These are phyloP conservation scores for Ormyrus nitidulus DNA, from an alignment of 2,888 invertebrate species.

Conservation along the genomic window DNA sequence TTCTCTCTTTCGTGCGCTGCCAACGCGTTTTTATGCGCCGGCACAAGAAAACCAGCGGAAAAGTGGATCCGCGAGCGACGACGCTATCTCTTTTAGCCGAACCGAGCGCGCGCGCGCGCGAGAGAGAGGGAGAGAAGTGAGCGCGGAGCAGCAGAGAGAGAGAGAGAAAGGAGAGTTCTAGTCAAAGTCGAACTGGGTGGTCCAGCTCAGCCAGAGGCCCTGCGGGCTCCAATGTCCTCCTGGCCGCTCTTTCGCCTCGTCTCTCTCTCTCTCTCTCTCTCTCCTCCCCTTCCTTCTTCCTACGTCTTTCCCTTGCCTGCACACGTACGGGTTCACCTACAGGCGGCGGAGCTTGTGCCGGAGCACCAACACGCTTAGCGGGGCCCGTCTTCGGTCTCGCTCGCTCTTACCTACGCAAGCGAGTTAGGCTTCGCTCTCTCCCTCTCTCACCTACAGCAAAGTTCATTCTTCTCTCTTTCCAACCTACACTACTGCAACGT, in stretches of 20 bases:
- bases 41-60: constrained; percentile 47
- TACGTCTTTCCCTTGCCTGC: constrained; percentile 31
- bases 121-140: constrained; percentile 23
- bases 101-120: background rate
- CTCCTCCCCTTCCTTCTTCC: constrained; percentile 23
- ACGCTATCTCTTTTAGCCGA: constrained; percentile 46
- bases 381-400: background rate
- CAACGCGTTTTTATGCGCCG: constrained; percentile 18
- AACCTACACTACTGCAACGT: constrained; percentile 53
- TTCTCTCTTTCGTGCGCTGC: background rate
- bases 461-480: constrained; percentile 21
- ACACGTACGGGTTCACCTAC: background rate
- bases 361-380: constrained; percentile 1
- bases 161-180: constrained; percentile 56
- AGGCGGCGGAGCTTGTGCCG: background rate
- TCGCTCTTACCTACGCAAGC: constrained; percentile 12
- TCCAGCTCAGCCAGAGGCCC: constrained; percentile 60
- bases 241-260: constrained; percentile 39
- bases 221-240: constrained; percentile 60
- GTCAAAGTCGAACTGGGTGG: constrained; percentile 62
- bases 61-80: constrained; percentile 47
- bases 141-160: constrained; percentile 13
- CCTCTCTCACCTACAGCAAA: constrained; percentile 12
- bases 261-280: constrained; percentile 35
- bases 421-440: constrained; percentile 6